phyloP scores from a whole-genome alignment of 2,797 vertebrate species.

The Silurus aristotelis region DNA sequence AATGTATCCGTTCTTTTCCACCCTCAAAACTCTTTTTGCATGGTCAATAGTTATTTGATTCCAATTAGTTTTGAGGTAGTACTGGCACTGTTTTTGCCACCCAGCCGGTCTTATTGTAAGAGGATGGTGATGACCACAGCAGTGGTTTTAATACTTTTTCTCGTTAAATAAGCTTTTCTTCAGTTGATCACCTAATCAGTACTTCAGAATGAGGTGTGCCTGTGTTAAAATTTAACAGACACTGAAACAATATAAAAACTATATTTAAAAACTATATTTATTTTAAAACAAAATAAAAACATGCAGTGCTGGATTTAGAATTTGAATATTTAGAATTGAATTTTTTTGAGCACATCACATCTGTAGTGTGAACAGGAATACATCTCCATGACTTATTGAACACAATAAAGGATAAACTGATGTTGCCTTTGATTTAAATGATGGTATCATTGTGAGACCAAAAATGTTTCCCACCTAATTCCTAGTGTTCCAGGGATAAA shows the following conservation, averaged over 20 bases:
- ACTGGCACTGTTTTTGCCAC: conserved; percentile 32
- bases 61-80: conserved; percentile 1
- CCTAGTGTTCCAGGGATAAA: background rate
- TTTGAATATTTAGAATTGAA: too few relatives aligned
- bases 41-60: background rate
- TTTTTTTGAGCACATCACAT: background rate
- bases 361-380: background rate
- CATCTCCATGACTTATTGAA: background rate
- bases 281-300: too few relatives aligned
- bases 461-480: background rate
- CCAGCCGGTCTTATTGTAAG: conserved; percentile 31
- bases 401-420: background rate
- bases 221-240: conserved; percentile 27
- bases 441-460: background rate
- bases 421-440: background rate
- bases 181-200: background rate
- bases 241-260: background rate
- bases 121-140: conserved; percentile 31
- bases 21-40: conserved; percentile 8
- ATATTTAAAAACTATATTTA: too few relatives aligned
- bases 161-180: background rate
- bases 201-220: conserved; percentile 16
- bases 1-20: background rate
- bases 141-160: conserved; percentile 24
- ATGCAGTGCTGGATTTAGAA: too few relatives aligned